These are phyloP conservation scores for Atrina japonica DNA, from an alignment of 2,888 invertebrate genomes.

Conservation along the genomic window DNA sequence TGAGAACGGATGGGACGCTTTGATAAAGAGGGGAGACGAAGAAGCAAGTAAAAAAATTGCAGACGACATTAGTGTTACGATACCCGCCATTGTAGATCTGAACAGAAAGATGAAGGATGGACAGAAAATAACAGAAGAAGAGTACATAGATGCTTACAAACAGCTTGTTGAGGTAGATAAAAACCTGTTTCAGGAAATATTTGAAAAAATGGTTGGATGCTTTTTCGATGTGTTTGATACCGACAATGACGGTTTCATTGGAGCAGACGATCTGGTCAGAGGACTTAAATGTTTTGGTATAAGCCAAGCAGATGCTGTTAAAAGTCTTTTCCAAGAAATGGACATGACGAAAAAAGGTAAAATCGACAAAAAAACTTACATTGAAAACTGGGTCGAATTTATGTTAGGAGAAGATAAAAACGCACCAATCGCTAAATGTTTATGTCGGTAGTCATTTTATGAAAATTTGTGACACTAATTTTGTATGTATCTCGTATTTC, in stretches of 20 bases:
- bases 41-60: too few species aligned
- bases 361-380: conserved; percentile 67
- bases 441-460: too few species aligned
- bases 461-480: too few species aligned
- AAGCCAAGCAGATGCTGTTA: conserved; percentile 51
- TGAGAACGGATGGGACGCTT: conserved; percentile 61
- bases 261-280: conserved; percentile 55
- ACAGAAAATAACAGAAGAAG: conserved; percentile 59
- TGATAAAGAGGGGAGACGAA: conserved; percentile 44
- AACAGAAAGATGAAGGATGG: conserved; percentile 54
- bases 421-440: conserved; percentile 35
- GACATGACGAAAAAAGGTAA: conserved; percentile 63
- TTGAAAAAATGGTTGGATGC: conserved; percentile 59
- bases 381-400: conserved; percentile 69
- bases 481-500: too few species aligned
- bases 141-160: conserved; percentile 58
- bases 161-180: conserved; percentile 56
- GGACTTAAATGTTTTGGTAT: conserved; percentile 67
- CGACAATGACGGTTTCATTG: conserved; percentile 59
- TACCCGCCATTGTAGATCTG: conserved; percentile 52
- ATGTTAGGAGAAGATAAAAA: conserved; percentile 62
- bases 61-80: too few species aligned
- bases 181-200: conserved; percentile 51
- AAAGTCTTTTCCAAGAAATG: conserved; percentile 64
- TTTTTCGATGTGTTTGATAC: conserved; percentile 67